phyloP scores from a whole-genome alignment of 2,888 invertebrate species.

The Patella ulyssiponensis region DNA sequence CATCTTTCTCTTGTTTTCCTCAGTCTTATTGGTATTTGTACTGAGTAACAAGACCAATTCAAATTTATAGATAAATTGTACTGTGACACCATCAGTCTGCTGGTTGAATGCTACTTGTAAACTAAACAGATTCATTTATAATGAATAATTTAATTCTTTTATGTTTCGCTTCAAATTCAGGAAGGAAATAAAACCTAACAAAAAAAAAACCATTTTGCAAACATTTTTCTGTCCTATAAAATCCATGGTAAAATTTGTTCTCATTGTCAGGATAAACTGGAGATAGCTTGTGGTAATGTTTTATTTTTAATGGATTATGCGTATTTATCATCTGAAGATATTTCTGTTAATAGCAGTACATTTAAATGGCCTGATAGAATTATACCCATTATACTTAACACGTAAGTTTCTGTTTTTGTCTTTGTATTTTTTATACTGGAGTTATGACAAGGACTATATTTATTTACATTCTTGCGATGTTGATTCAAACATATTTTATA shows the following conservation, averaged over 20 bases:
- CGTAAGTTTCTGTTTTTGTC: conserved; percentile 51
- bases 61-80: too few relatives aligned
- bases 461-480: neutral
- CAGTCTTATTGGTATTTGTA: neutral
- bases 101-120: too few relatives aligned
- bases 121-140: too few relatives aligned
- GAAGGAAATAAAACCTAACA: too few relatives aligned
- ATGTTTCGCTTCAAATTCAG: too few relatives aligned
- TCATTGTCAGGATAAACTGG: conserved; percentile 63
- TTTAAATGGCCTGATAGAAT: conserved; percentile 70
- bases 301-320: conserved; percentile 71
- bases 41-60: neutral
- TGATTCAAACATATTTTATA: too few relatives aligned
- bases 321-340: conserved; percentile 64
- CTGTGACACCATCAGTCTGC: too few relatives aligned
- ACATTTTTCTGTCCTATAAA: too few relatives aligned
- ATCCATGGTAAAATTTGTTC: too few relatives aligned
- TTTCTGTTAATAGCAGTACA: conserved; percentile 67
- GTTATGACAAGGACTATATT: neutral
- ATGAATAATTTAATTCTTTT: too few relatives aligned
- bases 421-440: neutral
- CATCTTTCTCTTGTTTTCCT: neutral
- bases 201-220: too few relatives aligned
- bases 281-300: conserved; percentile 68
- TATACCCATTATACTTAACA: conserved; percentile 68